These are phyloP conservation scores for Cyclophora albipunctata DNA, from an alignment of 2,888 invertebrate species.

Conservation along the genomic window DNA sequence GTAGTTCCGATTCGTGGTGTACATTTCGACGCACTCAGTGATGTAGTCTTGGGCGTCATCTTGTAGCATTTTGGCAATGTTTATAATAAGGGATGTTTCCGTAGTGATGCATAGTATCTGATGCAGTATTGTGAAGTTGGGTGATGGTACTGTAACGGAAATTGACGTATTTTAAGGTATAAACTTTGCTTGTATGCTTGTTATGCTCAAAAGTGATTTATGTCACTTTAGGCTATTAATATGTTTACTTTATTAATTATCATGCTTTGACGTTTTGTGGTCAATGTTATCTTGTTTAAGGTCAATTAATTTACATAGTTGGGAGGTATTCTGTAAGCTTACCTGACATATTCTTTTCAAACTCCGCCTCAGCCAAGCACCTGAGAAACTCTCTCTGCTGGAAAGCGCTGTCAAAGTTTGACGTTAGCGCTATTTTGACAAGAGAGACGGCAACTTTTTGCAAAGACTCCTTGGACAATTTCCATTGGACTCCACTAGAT, in stretches of 20 bases:
- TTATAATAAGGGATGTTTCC: conserved; percentile 69
- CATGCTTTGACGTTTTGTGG: too few species aligned
- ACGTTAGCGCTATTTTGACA: conserved; percentile 75
- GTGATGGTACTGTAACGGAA: conserved; percentile 52
- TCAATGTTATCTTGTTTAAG: too few species aligned
- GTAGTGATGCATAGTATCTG: conserved; percentile 76
- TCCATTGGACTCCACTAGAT: conserved; percentile 41
- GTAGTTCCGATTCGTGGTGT: conserved; percentile 68
- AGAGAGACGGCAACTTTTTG: conserved; percentile 75
- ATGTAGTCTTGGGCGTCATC: conserved; percentile 64
- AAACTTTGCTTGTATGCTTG: not conserved
- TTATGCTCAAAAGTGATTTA: too few species aligned
- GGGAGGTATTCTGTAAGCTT: not conserved
- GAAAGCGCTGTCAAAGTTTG: conserved; percentile 77
- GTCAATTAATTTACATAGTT: too few species aligned
- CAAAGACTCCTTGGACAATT: conserved; percentile 69
- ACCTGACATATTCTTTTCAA: conserved; percentile 72
- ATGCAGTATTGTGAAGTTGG: conserved; percentile 53
- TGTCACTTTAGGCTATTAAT: too few species aligned
- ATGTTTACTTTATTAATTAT: too few species aligned
- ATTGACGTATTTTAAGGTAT: not conserved
- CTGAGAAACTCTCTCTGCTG: conserved; percentile 79
- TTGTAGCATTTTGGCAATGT: conserved; percentile 64
- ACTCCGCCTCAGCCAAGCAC: conserved; percentile 72
- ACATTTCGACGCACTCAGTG: conserved; percentile 68